Base-by-base conservation (phyloP, 2,113 vertebrate genomes). In the Ictalurus punctatus region DNA sequence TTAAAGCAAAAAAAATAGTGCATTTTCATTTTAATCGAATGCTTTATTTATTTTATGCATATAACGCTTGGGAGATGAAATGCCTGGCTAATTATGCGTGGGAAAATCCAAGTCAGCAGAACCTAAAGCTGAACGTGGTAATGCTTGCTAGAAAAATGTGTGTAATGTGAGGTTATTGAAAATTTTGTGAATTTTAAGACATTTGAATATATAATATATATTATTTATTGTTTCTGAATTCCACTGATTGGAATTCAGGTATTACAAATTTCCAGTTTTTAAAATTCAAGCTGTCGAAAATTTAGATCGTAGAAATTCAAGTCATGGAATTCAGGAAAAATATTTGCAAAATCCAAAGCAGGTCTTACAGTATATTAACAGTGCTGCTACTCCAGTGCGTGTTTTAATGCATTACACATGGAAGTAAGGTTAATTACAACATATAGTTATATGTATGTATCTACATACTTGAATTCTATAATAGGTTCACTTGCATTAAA, bases 1-100 rank as follows among this genome's bases (percentile, higher is more conserved):
- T 95, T 95, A 95, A 93, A 92, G 86, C 88, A 67, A 91, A 95
- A 48, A 96, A 93, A 92, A 93, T 90, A 27, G 86, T 56, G 54
- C 93, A 93, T 94, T 95, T 94, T 95, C 79, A 93, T 94, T 95
- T 95, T 95, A 95, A 95, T 95, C 95, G 94, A 94, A 95, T 87
- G 88, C 94, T 93, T 95, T 96, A 95, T 95, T 95, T 96, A 94
- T 95, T 95, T 95, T 92, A 87, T 56, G 84, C 84, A 88, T 89
- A 85, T 56, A 19, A 89, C 54, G 91, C 65, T 78, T 86, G 83
- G 89, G 87, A 87, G 87, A 79, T 85, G 79, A 89, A 93, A 90
- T 17, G 86, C 83, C 83, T 91, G 40, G 67, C 90, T 73, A 73
- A 37, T 73, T 19, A 34, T 73, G 30, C 37, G 6, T 73, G 14